These are phyloP conservation scores for Trachelus troglodyta DNA, from an alignment of 2,888 invertebrate genomes.

Conservation along the genomic window DNA sequence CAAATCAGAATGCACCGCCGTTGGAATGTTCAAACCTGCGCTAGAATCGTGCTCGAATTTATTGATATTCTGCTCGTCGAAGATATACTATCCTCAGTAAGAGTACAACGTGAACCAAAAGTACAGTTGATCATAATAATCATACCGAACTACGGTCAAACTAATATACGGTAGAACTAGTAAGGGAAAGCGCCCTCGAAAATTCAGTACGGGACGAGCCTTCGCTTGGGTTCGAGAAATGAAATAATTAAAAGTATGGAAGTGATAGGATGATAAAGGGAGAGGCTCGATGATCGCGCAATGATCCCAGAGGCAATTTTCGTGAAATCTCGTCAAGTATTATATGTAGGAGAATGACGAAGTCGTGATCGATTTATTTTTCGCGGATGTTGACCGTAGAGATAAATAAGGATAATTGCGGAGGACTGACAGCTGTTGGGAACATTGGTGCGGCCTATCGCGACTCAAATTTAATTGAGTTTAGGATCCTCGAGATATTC, in stretches of 20 bases:
- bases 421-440: constrained; percentile 18
- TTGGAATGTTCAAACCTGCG: constrained; percentile 21
- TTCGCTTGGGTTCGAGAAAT: neutral
- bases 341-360: neutral
- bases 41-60: constrained; percentile 59
- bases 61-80: constrained; percentile 53
- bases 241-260: neutral
- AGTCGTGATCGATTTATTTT: constrained; percentile 12
- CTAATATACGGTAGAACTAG: constrained; percentile 4
- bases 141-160: neutral
- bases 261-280: neutral
- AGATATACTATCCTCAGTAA: neutral
- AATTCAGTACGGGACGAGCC: neutral
- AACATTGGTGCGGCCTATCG: neutral
- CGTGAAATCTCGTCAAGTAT: neutral
- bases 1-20: constrained; percentile 24
- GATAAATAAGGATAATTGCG: constrained; percentile 26
- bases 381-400: constrained; percentile 34
- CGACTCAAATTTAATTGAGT: neutral
- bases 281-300: neutral
- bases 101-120: neutral
- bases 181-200: neutral
- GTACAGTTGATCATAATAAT: constrained; percentile 6
- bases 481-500: neutral
- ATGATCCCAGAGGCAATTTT: neutral